Conservation (phyloP, 2,888 invertebrate species). For the Platerodrilus igneus region DNA sequence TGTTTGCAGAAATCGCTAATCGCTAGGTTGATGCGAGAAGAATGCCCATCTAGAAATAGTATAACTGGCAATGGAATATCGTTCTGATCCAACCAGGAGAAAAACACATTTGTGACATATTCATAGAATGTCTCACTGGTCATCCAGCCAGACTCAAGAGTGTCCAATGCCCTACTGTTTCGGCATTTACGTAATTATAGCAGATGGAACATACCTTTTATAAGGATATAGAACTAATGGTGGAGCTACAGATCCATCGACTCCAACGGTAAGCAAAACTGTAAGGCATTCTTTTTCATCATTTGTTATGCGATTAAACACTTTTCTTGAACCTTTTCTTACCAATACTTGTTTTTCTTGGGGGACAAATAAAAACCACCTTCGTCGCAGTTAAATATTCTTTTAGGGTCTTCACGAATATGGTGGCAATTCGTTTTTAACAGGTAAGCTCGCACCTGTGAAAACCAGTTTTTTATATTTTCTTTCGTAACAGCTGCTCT, state of each 20-base stretch:
- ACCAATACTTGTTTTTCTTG: slow-evolving; percentile 36
- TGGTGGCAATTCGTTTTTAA: slow-evolving; percentile 25
- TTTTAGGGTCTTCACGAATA: slow-evolving; percentile 27
- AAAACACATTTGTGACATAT: slow-evolving; percentile 41
- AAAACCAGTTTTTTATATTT: slow-evolving; percentile 31
- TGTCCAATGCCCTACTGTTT: slow-evolving; percentile 40
- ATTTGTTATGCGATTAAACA: slow-evolving; percentile 27
- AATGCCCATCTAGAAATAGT: slow-evolving; percentile 43
- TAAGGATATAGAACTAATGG: slow-evolving; percentile 30
- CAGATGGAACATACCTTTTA: slow-evolving; percentile 32
- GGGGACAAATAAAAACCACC: slow-evolving; percentile 38
- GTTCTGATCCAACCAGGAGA: slow-evolving; percentile 17
- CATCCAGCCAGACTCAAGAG: slow-evolving; percentile 46
- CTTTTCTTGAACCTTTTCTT: slow-evolving; percentile 32
- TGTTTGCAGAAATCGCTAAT: slow-evolving; percentile 41
- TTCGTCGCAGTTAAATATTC: slow-evolving; percentile 39
- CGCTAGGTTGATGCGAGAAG: slow-evolving; percentile 40
- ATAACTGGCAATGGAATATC: slow-evolving; percentile 39
- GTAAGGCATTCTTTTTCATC: slow-evolving; percentile 33
- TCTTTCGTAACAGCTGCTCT: not conserved
- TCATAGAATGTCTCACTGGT: slow-evolving; percentile 42
- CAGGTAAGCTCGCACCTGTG: slow-evolving; percentile 31
- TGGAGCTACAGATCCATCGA: slow-evolving; percentile 18
- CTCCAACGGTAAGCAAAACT: slow-evolving; percentile 24
- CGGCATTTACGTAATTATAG: slow-evolving; percentile 31